These are phyloP conservation scores for Mellivora capensis DNA, from an alignment of 2,113 vertebrate genomes.

Conservation along the genomic window DNA sequence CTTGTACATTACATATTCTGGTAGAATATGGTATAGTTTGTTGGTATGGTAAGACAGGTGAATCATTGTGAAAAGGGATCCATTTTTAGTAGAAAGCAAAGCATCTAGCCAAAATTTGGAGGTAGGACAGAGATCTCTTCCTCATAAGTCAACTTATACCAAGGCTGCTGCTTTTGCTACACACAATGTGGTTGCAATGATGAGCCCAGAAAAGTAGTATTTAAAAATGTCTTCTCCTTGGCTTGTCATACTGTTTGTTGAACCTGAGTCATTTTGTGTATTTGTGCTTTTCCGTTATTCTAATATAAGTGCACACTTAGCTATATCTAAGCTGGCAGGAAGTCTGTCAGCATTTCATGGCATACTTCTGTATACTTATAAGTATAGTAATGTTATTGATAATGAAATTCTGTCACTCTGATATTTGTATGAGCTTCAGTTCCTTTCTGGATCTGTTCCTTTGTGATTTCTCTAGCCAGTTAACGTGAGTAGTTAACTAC, in stretches of 20 bases:
- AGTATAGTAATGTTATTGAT: slow-evolving; percentile 19
- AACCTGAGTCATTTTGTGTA: slow-evolving; percentile 2
- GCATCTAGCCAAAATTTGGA: neutral
- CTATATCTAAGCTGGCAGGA: neutral
- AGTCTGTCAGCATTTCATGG: neutral
- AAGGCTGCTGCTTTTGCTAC: neutral
- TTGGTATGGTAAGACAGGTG: neutral
- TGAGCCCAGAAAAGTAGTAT: neutral
- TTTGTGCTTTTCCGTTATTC: slow-evolving; percentile 9
- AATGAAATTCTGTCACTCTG: neutral
- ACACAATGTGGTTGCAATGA: neutral
- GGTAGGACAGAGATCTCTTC: neutral
- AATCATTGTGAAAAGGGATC: slow-evolving; percentile 1
- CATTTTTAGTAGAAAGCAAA: slow-evolving; percentile 24
- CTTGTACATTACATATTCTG: neutral
- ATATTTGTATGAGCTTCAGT: neutral
- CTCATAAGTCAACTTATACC: neutral
- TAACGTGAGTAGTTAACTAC: neutral
- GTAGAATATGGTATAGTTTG: neutral
- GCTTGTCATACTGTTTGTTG: neutral
- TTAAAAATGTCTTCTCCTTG: neutral
- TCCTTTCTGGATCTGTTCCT: neutral
- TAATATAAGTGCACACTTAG: neutral
- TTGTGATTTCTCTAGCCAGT: neutral
- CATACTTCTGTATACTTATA: neutral